Evolutionary conservation across 2,113 vertebrate genomes (phyloP).

Genomic region (Boulengeromyrus knoepffleri): DNA sequence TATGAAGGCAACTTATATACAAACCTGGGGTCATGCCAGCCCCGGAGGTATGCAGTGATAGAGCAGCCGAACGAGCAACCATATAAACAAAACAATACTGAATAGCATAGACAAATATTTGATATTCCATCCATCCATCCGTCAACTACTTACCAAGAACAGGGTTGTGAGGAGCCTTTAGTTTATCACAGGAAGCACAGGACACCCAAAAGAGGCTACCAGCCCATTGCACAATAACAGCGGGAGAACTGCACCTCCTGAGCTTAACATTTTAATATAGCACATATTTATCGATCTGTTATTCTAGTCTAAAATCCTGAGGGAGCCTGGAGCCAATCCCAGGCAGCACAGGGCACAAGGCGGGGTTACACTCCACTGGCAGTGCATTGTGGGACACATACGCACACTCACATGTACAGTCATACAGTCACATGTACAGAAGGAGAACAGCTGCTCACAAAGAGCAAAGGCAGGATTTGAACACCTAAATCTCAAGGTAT

Average conservation of each 20-base stretch:
- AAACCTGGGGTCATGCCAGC: not conserved
- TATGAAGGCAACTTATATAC: not conserved
- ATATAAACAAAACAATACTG: not conserved
- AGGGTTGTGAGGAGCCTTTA: not conserved
- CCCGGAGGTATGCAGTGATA: not conserved
- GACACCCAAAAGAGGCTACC: not conserved
- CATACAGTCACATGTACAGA: not conserved
- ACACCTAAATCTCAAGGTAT: not conserved
- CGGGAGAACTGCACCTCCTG: not conserved
- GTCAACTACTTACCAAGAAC: not conserved
- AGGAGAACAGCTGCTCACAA: not conserved
- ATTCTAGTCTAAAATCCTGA: not conserved
- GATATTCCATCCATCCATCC: not conserved
- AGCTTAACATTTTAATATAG: not conserved
- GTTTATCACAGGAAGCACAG: not conserved
- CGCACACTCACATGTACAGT: not conserved
- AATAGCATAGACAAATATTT: not conserved
- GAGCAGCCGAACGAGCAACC: not conserved
- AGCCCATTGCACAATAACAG: not conserved
- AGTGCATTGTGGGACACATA: not conserved
- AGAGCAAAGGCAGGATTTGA: not conserved
- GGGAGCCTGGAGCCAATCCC: not conserved
- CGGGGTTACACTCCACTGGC: not conserved
- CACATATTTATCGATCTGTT: not conserved
- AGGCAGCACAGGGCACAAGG: not conserved